Conservation (phyloP, 2,888 invertebrate species). For the Parthenolecanium corni region DNA sequence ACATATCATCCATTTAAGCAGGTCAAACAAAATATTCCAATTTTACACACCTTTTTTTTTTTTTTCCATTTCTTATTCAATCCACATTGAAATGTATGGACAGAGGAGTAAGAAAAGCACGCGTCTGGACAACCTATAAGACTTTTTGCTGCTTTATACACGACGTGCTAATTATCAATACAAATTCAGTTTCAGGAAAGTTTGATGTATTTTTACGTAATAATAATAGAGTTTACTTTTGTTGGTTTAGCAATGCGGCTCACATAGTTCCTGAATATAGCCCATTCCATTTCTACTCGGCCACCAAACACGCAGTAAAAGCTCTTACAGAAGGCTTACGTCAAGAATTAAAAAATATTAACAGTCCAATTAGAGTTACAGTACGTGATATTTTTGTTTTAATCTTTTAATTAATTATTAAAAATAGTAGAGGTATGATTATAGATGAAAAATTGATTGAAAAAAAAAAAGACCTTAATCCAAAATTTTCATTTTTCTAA, state of each 20-base stretch:
- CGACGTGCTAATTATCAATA: neutral
- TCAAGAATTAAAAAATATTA: slow-evolving; percentile 37
- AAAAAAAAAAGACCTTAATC: no score
- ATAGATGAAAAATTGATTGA: no score
- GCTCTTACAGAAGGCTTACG: slow-evolving; percentile 40
- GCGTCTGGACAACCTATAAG: neutral
- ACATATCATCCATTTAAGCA: slow-evolving; percentile 34
- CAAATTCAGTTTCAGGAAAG: neutral
- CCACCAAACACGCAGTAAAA: slow-evolving; percentile 41
- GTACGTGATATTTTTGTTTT: slow-evolving; percentile 29
- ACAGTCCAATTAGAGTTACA: slow-evolving; percentile 34
- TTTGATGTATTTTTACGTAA: neutral
- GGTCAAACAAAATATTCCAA: slow-evolving; percentile 27
- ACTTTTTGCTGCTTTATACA: neutral
- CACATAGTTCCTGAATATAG: slow-evolving; percentile 32
- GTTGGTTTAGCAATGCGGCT: slow-evolving; percentile 32
- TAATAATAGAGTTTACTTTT: slow-evolving; percentile 9
- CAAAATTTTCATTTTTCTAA: no score
- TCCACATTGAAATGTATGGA: neutral
- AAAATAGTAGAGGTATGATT: no score
- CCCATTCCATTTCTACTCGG: slow-evolving; percentile 38
- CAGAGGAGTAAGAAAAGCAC: neutral
- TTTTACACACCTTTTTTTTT: neutral
- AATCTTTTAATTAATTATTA: neutral
- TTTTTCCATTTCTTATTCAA: neutral